A percentile compares a stretch with the other conserved stretches of the same genome.
phyloP scores from a whole-genome alignment of 2,113 vertebrate species.

The Cromileptes altivelis region DNA sequence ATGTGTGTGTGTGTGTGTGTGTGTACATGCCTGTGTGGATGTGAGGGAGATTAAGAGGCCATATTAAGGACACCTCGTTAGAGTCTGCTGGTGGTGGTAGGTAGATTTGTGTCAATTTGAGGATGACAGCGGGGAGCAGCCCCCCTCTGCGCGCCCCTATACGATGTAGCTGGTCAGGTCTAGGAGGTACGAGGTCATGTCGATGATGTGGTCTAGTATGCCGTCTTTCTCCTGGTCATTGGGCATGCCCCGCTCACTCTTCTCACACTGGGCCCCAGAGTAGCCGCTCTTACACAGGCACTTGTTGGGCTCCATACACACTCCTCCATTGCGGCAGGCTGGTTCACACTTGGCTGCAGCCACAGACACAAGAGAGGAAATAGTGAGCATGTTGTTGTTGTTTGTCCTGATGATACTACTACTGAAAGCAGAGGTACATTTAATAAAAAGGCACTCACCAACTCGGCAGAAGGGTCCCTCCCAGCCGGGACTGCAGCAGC shows the following conservation, averaged over 20 bases:
- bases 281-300: slow-evolving; percentile 95
- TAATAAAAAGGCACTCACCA: slow-evolving; percentile 82
- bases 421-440: neutral
- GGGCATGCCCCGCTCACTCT: slow-evolving; percentile 91
- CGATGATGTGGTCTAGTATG: slow-evolving; percentile 98
- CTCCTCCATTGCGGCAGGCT: slow-evolving; percentile 94
- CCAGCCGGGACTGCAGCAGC: slow-evolving; percentile 96
- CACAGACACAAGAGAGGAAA: slow-evolving; percentile 7
- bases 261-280: slow-evolving; percentile 84
- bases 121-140: slow-evolving; percentile 55
- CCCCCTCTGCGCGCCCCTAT: slow-evolving; percentile 81
- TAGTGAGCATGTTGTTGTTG: neutral
- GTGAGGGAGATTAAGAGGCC: slow-evolving; percentile 60
- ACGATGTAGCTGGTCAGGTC: slow-evolving; percentile 98
- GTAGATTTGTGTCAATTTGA: slow-evolving; percentile 77
- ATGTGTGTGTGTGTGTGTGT: slow-evolving; percentile 28
- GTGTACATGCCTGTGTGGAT: slow-evolving; percentile 39
- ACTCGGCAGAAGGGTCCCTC: slow-evolving; percentile 96
- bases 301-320: slow-evolving; percentile 94
- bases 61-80: slow-evolving; percentile 61
- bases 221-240: slow-evolving; percentile 94
- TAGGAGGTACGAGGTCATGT: slow-evolving; percentile 98
- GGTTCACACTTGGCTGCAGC: slow-evolving; percentile 95
- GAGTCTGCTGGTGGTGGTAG: slow-evolving; percentile 80
- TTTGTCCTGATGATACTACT: neutral